Evolutionary conservation across 1,140 invertebrate genomes (phyloP).

Genomic region (Colletes gigas): DNA sequence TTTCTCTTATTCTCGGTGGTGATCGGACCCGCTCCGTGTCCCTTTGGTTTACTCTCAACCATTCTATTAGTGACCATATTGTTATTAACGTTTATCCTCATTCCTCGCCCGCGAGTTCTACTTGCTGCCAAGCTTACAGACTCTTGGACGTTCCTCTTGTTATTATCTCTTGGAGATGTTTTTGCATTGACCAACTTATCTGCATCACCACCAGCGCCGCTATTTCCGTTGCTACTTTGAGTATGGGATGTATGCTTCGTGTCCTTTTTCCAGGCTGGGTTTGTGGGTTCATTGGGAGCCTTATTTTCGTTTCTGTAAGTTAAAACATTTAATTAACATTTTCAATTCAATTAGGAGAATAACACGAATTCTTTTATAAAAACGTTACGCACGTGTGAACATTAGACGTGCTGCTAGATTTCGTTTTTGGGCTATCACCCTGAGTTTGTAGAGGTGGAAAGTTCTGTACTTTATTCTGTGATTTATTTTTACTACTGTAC

Average conservation of each 20-base stretch:
- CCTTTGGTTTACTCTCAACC: conserved; percentile 77
- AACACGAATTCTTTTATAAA: conserved; percentile 9
- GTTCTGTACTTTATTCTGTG: conserved; percentile 71
- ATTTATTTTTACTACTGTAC: conserved; percentile 79
- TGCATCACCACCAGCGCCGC: conserved; percentile 58
- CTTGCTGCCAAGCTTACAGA: conserved; percentile 69
- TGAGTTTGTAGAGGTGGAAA: conserved; percentile 75
- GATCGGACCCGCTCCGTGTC: conserved; percentile 69
- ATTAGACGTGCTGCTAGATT: conserved; percentile 56
- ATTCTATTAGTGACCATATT: conserved; percentile 74
- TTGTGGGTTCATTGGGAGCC: conserved; percentile 72
- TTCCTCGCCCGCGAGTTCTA: conserved; percentile 76
- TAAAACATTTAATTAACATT: conserved; percentile 17
- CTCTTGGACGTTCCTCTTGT: conserved; percentile 73
- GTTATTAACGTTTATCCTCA: conserved; percentile 75
- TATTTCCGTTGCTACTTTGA: conserved; percentile 72
- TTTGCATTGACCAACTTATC: conserved; percentile 70
- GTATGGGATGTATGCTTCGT: conserved; percentile 63
- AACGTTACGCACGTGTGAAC: conserved; percentile 68
- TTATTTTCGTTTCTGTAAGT: conserved; percentile 75
- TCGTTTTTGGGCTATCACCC: conserved; percentile 70
- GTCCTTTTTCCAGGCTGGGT: conserved; percentile 75
- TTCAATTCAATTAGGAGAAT: background rate
- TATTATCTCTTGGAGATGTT: conserved; percentile 67
- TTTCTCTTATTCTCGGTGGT: conserved; percentile 72